phyloP scores from a whole-genome alignment of 2,113 vertebrate genomes.

The Rhipidura dahli region DNA sequence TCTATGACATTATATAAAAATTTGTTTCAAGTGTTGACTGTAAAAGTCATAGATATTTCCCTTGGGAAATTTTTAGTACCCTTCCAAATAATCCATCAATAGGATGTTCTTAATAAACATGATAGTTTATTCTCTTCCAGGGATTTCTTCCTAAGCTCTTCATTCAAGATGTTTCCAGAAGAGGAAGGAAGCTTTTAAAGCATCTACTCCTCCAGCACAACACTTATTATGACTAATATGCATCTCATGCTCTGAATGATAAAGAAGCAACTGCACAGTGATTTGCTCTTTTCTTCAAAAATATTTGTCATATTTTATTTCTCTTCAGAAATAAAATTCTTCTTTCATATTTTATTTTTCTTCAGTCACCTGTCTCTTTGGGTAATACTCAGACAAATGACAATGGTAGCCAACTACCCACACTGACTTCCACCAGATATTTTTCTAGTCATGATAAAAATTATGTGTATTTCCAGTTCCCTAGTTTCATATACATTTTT shows the following conservation, averaged over 20 bases:
- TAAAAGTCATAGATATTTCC: constrained; percentile 54
- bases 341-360: constrained; percentile 22
- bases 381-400: constrained; percentile 46
- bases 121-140: constrained; percentile 61
- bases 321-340: no score
- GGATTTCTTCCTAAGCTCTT: constrained; percentile 39
- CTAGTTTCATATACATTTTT: background rate
- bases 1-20: constrained; percentile 26
- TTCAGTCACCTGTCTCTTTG: constrained; percentile 30
- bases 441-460: constrained; percentile 29
- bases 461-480: background rate
- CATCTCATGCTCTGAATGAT: constrained; percentile 29
- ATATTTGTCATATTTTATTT: constrained; percentile 41
- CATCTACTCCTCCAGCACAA: background rate
- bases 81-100: constrained; percentile 69
- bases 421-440: constrained; percentile 21
- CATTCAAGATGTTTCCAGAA: constrained; percentile 48
- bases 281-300: constrained; percentile 45
- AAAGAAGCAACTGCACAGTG: constrained; percentile 8
- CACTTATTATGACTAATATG: constrained; percentile 55
- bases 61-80: constrained; percentile 53
- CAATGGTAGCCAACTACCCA: background rate
- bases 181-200: constrained; percentile 58
- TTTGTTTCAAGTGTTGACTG: constrained; percentile 50
- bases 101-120: constrained; percentile 66